Evolutionary conservation across 2,888 invertebrate genomes (phyloP).

Genomic region (Drosophila cracens): DNA sequence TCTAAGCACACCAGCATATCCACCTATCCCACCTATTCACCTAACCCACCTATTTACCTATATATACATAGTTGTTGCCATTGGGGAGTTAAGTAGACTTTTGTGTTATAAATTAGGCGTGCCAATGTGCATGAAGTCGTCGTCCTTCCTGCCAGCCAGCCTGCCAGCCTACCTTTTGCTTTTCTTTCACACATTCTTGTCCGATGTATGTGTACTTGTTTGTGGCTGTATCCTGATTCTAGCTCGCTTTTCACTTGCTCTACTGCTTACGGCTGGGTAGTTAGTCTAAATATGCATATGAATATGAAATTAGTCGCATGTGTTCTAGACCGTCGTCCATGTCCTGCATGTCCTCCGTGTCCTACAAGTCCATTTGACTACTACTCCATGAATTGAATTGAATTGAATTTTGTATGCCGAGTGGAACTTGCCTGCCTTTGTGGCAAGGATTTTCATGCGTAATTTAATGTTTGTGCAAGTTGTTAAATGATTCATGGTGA

Average conservation of each 20-base stretch:
- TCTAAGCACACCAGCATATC: neutral
- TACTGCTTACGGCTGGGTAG: slow-evolving; percentile 55
- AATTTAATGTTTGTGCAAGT: slow-evolving; percentile 70
- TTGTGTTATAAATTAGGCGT: slow-evolving; percentile 78
- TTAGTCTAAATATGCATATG: slow-evolving; percentile 77
- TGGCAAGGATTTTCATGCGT: slow-evolving; percentile 62
- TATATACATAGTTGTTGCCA: slow-evolving; percentile 37
- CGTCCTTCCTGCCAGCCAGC: slow-evolving; percentile 7
- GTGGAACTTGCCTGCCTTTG: slow-evolving; percentile 17
- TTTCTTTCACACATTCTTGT: slow-evolving; percentile 14
- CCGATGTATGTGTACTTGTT: neutral
- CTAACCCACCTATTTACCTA: slow-evolving; percentile 1
- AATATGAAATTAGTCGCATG: slow-evolving; percentile 77
- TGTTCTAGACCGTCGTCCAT: slow-evolving; percentile 46
- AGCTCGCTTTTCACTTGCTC: slow-evolving; percentile 13
- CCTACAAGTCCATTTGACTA: slow-evolving; percentile 7
- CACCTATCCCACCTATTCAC: neutral
- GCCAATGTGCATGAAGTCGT: slow-evolving; percentile 65
- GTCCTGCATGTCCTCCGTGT: slow-evolving; percentile 15
- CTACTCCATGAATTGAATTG: slow-evolving; percentile 63
- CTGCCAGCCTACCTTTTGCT: slow-evolving; percentile 18
- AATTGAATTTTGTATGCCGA: slow-evolving; percentile 57
- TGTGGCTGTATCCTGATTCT: neutral
- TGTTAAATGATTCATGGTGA: slow-evolving; percentile 69
- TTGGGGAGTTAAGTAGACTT: slow-evolving; percentile 75